These are phyloP conservation scores for Silurus glanis DNA, from an alignment of 2,113 vertebrate species.

Conservation along the genomic window DNA sequence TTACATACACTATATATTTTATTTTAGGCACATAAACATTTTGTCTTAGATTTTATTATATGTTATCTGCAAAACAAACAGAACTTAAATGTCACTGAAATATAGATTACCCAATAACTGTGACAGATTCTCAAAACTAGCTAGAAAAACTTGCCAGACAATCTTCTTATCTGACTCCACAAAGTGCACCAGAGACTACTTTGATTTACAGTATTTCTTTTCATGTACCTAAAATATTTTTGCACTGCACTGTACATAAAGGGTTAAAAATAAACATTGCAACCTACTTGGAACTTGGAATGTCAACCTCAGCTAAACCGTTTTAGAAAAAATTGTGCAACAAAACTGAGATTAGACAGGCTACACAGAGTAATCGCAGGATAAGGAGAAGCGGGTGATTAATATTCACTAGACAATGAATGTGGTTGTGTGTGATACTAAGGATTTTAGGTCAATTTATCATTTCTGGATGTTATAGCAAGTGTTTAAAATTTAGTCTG, in stretches of 20 bases:
- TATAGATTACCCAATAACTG: neutral
- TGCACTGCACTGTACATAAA: neutral
- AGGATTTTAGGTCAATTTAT: conserved; percentile 18
- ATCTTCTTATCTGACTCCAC: neutral
- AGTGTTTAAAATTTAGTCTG: neutral
- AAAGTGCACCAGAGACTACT: neutral
- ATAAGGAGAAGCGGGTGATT: conserved; percentile 6
- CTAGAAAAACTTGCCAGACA: neutral
- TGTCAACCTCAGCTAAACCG: neutral
- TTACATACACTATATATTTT: neutral
- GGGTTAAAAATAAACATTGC: neutral
- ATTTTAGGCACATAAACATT: too few species aligned
- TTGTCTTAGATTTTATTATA: neutral
- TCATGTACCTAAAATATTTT: neutral
- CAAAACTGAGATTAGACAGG: conserved; percentile 1
- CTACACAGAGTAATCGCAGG: conserved; percentile 9
- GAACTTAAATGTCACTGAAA: neutral
- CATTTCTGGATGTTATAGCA: conserved; percentile 4
- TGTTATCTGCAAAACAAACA: neutral
- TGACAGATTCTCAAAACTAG: neutral
- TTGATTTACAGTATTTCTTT: neutral
- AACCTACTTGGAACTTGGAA: neutral
- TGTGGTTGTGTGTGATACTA: neutral
- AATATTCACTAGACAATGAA: conserved; percentile 16
- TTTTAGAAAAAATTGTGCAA: neutral